Percentiles rank a stretch among this genome's conserved stretches.
Evolutionary conservation across 2,113 vertebrate genomes (phyloP).

Genomic region (Hippocampus guttulatus): DNA sequence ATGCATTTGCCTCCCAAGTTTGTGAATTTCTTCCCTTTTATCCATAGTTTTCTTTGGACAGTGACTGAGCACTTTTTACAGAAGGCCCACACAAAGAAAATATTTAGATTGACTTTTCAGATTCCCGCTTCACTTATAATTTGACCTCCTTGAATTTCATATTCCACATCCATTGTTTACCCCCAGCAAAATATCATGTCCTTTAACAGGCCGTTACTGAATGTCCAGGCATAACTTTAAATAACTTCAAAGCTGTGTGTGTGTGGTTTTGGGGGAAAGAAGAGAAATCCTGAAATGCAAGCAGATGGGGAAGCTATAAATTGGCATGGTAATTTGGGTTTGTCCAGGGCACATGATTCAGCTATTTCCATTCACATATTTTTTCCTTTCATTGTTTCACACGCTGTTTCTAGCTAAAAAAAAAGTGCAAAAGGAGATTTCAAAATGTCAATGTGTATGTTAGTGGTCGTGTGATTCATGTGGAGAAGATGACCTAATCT

Average conservation of each 20-base stretch:
- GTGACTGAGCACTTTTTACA: not conserved
- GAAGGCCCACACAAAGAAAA: not conserved
- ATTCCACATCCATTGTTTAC: not conserved
- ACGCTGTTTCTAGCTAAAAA: not conserved
- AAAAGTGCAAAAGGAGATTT: not conserved
- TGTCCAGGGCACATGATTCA: not conserved
- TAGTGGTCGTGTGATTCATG: constrained; percentile 7
- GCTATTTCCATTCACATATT: not conserved
- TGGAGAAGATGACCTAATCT: constrained; percentile 26
- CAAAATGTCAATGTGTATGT: not conserved
- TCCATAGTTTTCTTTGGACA: not conserved
- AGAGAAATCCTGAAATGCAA: not conserved
- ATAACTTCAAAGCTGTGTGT: not conserved
- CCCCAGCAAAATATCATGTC: constrained; percentile 1
- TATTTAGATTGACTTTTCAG: not conserved
- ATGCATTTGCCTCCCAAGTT: not conserved
- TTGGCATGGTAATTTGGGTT: not conserved
- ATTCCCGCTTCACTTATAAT: not conserved
- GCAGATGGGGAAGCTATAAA: constrained; percentile 1
- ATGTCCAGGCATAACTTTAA: constrained; percentile 19
- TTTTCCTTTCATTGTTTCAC: not conserved
- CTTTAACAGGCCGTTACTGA: constrained; percentile 26
- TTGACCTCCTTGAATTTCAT: constrained; percentile 5
- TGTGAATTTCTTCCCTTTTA: not conserved
- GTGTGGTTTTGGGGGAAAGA: not conserved